Base-by-base conservation (phyloP, 2,113 vertebrate genomes). In the Orycteropus afer region DNA sequence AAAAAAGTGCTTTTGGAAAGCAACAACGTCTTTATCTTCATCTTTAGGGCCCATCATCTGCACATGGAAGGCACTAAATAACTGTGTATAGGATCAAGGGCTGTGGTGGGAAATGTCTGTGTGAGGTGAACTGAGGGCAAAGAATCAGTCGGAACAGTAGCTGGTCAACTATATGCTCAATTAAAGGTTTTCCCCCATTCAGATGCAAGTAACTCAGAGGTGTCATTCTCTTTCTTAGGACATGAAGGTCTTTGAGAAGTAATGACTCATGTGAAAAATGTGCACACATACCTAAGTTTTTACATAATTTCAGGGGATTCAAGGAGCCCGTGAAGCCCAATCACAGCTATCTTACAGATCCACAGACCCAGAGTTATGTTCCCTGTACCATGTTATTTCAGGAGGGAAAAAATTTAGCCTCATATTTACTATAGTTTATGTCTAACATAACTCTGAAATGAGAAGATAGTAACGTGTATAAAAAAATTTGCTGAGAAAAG, bases 401-500 rank as follows among this genome's bases (percentile, higher is more conserved):
- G 65, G 27, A 76, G 37, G 77, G 13, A 67, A 74, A 93, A 93
- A 77, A 76, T 81, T 23, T 15, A 63, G 49, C n/a, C 20, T 15
- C 65, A 67, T 93, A 57, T 2, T 5, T 22, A 71, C 25, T 8
- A 5, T 3, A 37, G 25, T 51, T 79, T 80, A 76, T 76, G 13
- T 42, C 67, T 81, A 40, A 79, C 4, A 23, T 11, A 78, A 81
- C 65, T 76, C 57, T 59, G 20, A 71, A 93, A 86, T 11, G 27
- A 81, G 1, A 67, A 67, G 34, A n/a, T 5, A 65, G n/a, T 23
- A 69, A 12, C 55, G 3, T 80, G 11, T 23, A 53, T 22, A 55
- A 82, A 69, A n/a, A 83, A 73, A 37, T 40, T 92, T 74, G 85
- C 20, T 65, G 11, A 93, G 23, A 15, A 89, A 92, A 61, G 89